A percentile compares a stretch with the other conserved stretches of the same genome.
These are phyloP conservation scores for Rhinolophus sinicus DNA, from an alignment of 2,113 vertebrate genomes.

Conservation along the genomic window DNA sequence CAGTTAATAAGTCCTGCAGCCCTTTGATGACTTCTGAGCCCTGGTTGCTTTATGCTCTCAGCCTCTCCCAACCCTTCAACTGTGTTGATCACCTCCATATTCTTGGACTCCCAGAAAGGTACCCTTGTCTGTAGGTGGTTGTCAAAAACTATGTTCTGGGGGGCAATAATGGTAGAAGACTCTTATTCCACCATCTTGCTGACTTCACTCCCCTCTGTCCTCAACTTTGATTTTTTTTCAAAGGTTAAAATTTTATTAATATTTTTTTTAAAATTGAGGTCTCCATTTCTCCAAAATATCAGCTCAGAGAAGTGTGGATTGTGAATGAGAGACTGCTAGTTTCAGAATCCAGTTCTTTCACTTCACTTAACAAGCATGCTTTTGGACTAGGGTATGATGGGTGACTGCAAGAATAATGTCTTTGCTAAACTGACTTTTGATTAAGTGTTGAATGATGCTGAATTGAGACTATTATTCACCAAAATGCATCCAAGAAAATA, in stretches of 20 bases:
- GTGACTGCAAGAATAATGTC: slow-evolving; percentile 55
- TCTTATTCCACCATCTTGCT: not conserved
- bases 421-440: slow-evolving; percentile 75
- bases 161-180: not conserved
- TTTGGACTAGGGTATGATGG: not conserved
- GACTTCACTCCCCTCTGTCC: not conserved
- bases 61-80: not conserved
- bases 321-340: slow-evolving; percentile 34
- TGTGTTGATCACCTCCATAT: not conserved
- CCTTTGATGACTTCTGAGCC: not conserved
- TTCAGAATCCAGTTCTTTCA: slow-evolving; percentile 21
- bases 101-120: not conserved
- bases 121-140: not conserved
- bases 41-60: not conserved
- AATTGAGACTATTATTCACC: slow-evolving; percentile 83
- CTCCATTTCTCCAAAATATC: not conserved
- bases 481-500: slow-evolving; percentile 82
- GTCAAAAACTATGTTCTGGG: not conserved
- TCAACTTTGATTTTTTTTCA: slow-evolving; percentile 36
- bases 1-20: not conserved
- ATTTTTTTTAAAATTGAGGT: not conserved
- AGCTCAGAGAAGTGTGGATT: not conserved
- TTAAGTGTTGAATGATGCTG: slow-evolving; percentile 72
- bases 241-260: slow-evolving; percentile 27
- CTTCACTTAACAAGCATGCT: not conserved